phyloP scores from a whole-genome alignment of 2,797 vertebrate species.

The Lagodon rhomboides region DNA sequence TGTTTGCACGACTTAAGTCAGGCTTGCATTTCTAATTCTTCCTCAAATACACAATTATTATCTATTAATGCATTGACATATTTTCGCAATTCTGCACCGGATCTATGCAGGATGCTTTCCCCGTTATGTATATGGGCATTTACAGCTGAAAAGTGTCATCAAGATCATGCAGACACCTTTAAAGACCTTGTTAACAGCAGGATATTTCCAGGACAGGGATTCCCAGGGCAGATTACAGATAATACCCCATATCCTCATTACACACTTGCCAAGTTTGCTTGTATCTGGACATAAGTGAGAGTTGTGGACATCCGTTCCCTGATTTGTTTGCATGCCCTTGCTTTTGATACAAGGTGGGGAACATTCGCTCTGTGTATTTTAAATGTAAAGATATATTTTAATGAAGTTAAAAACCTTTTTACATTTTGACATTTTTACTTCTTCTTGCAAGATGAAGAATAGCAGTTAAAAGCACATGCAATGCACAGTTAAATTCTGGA shows the following conservation, averaged over 20 bases:
- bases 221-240: conserved; percentile 81
- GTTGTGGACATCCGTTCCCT: conserved; percentile 48
- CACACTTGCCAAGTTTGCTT: conserved; percentile 45
- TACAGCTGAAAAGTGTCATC: conserved; percentile 24
- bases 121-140: neutral
- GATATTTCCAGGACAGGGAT: conserved; percentile 75
- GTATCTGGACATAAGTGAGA: conserved; percentile 72
- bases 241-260: conserved; percentile 82
- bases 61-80: neutral
- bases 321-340: conserved; percentile 11
- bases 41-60: neutral
- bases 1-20: neutral
- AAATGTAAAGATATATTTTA: neutral
- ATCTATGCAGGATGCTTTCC: neutral
- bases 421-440: neutral
- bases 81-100: neutral
- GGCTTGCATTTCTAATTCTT: neutral
- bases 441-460: neutral
- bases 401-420: neutral
- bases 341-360: neutral
- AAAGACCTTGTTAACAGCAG: conserved; percentile 54
- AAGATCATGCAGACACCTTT: conserved; percentile 16
- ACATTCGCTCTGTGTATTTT: neutral
- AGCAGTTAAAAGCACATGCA: neutral
- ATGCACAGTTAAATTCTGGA: neutral